Percentiles rank a stretch among this genome's conserved stretches.
phyloP scores from a whole-genome alignment of 2,113 vertebrate genomes.

The Corynorhinus townsendii region DNA sequence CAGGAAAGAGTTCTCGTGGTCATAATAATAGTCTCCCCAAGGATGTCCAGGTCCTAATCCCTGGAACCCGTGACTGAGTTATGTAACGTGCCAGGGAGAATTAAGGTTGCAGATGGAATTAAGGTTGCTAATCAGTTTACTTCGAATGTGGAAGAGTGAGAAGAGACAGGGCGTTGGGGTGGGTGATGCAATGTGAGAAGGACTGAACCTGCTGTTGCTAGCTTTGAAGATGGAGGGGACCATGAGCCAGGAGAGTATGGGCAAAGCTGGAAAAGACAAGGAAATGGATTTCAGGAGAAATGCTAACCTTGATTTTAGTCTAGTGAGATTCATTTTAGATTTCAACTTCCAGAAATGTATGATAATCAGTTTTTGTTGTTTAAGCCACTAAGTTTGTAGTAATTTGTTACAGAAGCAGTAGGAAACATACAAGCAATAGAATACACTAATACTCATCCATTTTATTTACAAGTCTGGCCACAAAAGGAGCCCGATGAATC shows the following conservation, averaged over 20 bases:
- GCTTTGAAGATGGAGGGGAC: not conserved
- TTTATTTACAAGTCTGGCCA: constrained; percentile 42
- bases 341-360: not conserved
- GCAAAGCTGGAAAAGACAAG: not conserved
- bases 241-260: not conserved
- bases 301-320: not conserved
- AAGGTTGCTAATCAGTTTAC: not conserved
- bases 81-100: not conserved
- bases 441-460: not conserved
- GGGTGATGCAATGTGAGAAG: not conserved
- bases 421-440: not conserved
- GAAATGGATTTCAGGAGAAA: not conserved
- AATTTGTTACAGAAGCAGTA: constrained; percentile 4
- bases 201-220: not conserved
- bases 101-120: not conserved
- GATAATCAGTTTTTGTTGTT: not conserved
- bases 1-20: not conserved
- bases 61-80: not conserved
- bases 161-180: not conserved
- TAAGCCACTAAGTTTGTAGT: not conserved
- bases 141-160: not conserved
- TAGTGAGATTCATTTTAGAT: not conserved
- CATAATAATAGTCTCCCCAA: not conserved
- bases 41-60: not conserved
- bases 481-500: not conserved